Evolutionary conservation across 1,140 invertebrate genomes (phyloP).

Genomic region (Polyergus mexicanus): DNA sequence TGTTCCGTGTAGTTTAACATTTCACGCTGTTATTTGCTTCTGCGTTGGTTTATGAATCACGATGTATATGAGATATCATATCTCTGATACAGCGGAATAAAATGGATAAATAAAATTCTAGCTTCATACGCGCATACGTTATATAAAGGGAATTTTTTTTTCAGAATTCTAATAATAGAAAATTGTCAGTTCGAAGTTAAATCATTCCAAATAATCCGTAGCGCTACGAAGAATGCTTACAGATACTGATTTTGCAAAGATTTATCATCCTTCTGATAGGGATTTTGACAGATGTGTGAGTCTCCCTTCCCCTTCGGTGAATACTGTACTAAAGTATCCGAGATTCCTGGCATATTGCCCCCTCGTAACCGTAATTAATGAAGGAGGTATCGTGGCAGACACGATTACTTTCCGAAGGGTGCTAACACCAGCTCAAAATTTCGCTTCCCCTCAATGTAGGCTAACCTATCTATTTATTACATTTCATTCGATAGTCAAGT

Average conservation of each 20-base stretch:
- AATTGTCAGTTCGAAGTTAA: not conserved
- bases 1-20: conserved; percentile 34
- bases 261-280: conserved; percentile 56
- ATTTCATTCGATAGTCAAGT: conserved; percentile 68
- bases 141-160: not conserved
- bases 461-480: conserved; percentile 68
- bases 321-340: conserved; percentile 59
- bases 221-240: not conserved
- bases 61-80: not conserved
- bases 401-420: conserved; percentile 55
- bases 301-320: conserved; percentile 17
- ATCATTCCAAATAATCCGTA: not conserved
- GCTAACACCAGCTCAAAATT: conserved; percentile 32
- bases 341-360: conserved; percentile 75
- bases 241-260: conserved; percentile 55
- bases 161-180: not conserved
- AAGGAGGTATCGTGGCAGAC: conserved; percentile 62
- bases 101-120: not conserved
- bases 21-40: conserved; percentile 20
- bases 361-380: conserved; percentile 71
- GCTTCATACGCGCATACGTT: not conserved
- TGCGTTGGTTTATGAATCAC: conserved; percentile 19
- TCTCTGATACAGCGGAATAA: not conserved
- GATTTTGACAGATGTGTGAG: conserved; percentile 66
- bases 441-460: conserved; percentile 33